Base-by-base conservation (phyloP, 2,888 invertebrate genomes). In the Nephrotoma appendiculata region DNA sequence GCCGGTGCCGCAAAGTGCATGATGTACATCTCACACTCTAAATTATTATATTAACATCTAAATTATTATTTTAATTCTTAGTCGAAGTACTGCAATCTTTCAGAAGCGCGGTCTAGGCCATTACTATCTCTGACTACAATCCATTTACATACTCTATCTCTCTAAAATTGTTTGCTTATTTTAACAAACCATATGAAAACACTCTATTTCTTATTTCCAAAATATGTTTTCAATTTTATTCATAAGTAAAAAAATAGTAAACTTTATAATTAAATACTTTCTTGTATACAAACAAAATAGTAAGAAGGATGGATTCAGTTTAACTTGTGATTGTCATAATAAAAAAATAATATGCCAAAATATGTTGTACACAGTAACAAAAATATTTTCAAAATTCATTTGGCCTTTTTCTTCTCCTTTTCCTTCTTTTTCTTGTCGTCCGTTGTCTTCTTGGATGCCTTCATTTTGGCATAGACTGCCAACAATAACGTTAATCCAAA, bases 401-500 rank as follows among this genome's bases (percentile, higher is more conserved):
- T 71, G 83, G 48, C 52, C 84, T 86, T 87, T 48, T 86, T 86
- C 86, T 85, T 87, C 83, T 86, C 86, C 5, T 86, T 19, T n/a
- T 57, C 57, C 92, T 89, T 92, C 92, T 88, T 92, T 6, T 15
- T 84, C 41, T 15, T 84, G 92, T 88, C 92, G 92, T 89, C 87
- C 15, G 92, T 90, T 88, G 90, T 91, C 9, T 91, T 89, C 87
- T 90, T 90, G 86, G 92, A 91, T 5, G 93, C 93, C 89, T 92
- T 93, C 12, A 92, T 87, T 12, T 93, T 89, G 1, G 93, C 93
- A 88, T 93, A 92, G 3, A 92, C 89, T 11, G 92, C 92, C 57
- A 93, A 93, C 12, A 93, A 89, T 5, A 91, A 92, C 0, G 93
- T 93, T 43, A 93, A 89, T 4, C 93, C 92, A 88, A 93, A 93